A percentile compares a stretch with the other conserved stretches of the same genome.
Evolutionary conservation across 2,888 invertebrate genomes (phyloP).

Genomic region (Meiosimyza platycephala): DNA sequence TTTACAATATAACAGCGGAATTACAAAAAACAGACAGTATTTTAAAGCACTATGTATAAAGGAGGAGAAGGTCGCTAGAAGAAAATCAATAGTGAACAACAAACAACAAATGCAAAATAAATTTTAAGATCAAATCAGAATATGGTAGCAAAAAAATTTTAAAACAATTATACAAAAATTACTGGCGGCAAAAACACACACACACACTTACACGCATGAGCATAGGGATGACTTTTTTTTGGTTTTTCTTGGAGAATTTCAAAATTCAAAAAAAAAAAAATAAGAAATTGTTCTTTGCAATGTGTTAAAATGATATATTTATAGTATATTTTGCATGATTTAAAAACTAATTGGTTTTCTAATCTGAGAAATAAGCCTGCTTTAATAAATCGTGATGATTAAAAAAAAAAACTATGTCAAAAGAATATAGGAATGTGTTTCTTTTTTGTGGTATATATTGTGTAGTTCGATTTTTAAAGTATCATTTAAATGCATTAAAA

Average conservation of each 20-base stretch:
- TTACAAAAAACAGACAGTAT: constrained; percentile 30
- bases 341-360: constrained; percentile 61
- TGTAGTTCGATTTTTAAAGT: neutral
- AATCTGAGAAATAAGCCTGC: constrained; percentile 41
- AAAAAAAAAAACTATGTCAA: constrained; percentile 32
- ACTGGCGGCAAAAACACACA: constrained; percentile 30
- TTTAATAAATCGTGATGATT: constrained; percentile 13
- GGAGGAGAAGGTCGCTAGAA: constrained; percentile 31
- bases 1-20: constrained; percentile 28
- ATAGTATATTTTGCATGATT: constrained; percentile 49
- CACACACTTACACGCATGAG: constrained; percentile 30
- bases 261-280: constrained; percentile 43
- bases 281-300: constrained; percentile 19
- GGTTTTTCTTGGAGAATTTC: constrained; percentile 36
- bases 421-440: constrained; percentile 28
- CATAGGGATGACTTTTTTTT: constrained; percentile 19
- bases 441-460: neutral
- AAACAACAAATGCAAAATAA: constrained; percentile 32
- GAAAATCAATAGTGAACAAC: constrained; percentile 30
- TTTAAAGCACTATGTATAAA: constrained; percentile 5
- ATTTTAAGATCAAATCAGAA: constrained; percentile 28
- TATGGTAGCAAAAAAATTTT: constrained; percentile 47
- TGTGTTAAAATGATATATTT: constrained; percentile 17
- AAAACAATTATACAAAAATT: constrained; percentile 41
- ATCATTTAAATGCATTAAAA: too few relatives aligned